Evolutionary conservation across 2,797 vertebrate species (phyloP).

Genomic region (Balearica regulorum): DNA sequence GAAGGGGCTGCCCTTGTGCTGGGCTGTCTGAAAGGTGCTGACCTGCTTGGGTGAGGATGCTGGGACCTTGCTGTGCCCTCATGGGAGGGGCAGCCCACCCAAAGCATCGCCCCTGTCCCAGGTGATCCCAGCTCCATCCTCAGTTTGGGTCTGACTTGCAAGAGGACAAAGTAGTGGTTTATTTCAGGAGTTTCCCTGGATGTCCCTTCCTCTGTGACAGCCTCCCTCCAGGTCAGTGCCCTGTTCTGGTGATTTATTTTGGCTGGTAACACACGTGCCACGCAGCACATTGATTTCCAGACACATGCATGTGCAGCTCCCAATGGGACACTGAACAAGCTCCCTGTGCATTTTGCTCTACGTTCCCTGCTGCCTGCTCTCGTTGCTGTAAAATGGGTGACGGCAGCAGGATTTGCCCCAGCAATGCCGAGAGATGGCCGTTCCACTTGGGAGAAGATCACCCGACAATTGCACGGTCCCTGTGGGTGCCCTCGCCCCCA

Average conservation of each 20-base stretch:
- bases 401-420: fast-evolving
- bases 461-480: fast-evolving
- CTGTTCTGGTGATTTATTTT: background rate
- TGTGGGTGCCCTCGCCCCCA: fast-evolving
- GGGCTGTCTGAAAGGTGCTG: background rate
- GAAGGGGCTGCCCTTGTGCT: background rate
- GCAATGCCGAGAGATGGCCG: fast-evolving
- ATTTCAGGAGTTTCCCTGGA: background rate
- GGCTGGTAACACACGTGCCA: fast-evolving
- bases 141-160: background rate
- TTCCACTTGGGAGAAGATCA: background rate
- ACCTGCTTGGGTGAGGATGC: fast-evolving
- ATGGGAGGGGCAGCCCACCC: fast-evolving
- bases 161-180: background rate
- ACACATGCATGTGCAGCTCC: fast-evolving
- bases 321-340: fast-evolving
- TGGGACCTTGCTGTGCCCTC: fast-evolving
- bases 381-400: fast-evolving
- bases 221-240: background rate
- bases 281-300: background rate
- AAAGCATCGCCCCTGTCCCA: fast-evolving
- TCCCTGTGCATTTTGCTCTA: fast-evolving
- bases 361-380: fast-evolving
- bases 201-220: background rate
- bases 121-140: background rate